Conservation (phyloP, 1,140 invertebrate genomes). For the Drosophila auraria region DNA sequence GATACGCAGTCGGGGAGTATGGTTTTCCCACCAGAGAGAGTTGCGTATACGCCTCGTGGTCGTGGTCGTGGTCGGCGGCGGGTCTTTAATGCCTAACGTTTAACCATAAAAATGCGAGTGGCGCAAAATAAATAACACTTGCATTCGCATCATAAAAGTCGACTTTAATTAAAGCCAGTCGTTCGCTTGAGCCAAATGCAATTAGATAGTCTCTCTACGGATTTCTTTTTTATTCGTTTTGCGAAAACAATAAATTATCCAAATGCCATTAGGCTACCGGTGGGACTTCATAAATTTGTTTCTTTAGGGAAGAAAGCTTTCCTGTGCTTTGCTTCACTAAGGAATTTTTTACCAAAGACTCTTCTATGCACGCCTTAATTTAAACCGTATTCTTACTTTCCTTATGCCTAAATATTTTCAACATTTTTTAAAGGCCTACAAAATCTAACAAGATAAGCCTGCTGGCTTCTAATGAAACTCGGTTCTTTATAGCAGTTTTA, state of each 20-base stretch:
- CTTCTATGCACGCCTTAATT: no score
- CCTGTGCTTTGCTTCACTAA: no score
- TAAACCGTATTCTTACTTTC: no score
- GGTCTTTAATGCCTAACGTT: constrained; percentile 47
- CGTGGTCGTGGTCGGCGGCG: constrained; percentile 22
- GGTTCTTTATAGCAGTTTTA: not conserved
- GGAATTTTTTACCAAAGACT: no score
- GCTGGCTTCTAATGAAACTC: not conserved
- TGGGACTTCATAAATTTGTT: no score
- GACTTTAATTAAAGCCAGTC: constrained; percentile 69
- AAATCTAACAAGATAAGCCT: not conserved
- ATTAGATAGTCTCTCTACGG: constrained; percentile 46
- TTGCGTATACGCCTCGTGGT: constrained; percentile 66
- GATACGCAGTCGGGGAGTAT: constrained; percentile 44
- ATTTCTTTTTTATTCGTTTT: not conserved
- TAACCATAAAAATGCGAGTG: constrained; percentile 38
- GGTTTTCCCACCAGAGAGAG: constrained; percentile 21
- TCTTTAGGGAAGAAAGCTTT: no score
- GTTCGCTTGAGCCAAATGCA: constrained; percentile 57
- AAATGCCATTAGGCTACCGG: not conserved
- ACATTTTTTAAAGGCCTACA: not conserved
- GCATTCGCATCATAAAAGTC: constrained; percentile 73
- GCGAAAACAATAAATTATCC: not conserved
- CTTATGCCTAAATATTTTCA: no score
- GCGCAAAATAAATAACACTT: constrained; percentile 50